Base-by-base conservation (phyloP, 64 coral and sea anemone species). In the Pachyseris speciosa region DNA sequence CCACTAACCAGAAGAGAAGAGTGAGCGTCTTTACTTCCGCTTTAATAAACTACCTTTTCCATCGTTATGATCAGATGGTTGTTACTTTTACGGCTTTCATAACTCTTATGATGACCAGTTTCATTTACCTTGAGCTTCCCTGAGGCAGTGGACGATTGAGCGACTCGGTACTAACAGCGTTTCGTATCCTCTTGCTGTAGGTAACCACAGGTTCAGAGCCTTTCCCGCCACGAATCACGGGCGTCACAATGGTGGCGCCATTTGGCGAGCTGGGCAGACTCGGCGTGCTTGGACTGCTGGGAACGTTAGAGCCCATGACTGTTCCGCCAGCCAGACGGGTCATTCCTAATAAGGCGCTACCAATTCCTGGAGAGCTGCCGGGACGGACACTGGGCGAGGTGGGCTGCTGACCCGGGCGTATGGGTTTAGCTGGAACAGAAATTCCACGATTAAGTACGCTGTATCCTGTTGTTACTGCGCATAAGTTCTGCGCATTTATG, bases 171-270 rank as follows among this genome's bases (percentile, higher is more conserved):
- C 94, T 99, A 22, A 99, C 94, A 30, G 97, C 97, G 52, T 92
- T 99, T 55, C 97, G 90, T 84, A 99, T 95, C 59, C 97, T 94
- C 86, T 99, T 99, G 70, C 97, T 99, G 67, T 99, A 99, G 19
- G 90, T 72, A 11, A 99, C 97, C 24, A 78, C 43, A 9, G 97
- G 97, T 67, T 99, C 97, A 30, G 79, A 84, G 9, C 90, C 69
- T 48, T 91, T 88, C 33, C 83, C 88, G 13, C 97, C 97, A 75
- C 97, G 97, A 44, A 99, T 99, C 3, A 99, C 97, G 4, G 97
- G 97, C 30, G 90, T 86, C 42, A 97, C 91, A 64, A 97, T 94
- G 15, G 86, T 90, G 74, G 94, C 94, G 22, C 95, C 91, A 42
- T 97, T 97, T 10, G 91, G 95, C 17, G 89, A 92, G 37, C 78